Evolutionary conservation across 2,113 vertebrate species (phyloP).

Genomic region (Reinhardtius hippoglossoides): DNA sequence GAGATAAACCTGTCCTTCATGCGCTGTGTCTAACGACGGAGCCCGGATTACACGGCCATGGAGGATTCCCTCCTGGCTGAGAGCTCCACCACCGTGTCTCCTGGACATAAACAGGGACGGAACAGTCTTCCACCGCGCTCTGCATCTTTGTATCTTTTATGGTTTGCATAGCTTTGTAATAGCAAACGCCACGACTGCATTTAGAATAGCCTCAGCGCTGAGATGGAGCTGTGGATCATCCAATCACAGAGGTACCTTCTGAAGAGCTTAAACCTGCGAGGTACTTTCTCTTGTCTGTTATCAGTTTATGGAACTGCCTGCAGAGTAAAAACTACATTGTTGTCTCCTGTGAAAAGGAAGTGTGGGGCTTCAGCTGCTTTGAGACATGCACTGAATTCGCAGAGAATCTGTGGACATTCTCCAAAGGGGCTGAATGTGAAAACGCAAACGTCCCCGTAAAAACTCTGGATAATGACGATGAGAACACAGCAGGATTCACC

Average conservation of each 20-base stretch:
- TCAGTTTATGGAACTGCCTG: conserved; percentile 48
- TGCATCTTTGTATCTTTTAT: conserved; percentile 59
- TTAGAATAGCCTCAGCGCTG: conserved; percentile 23
- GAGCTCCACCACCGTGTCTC: conserved; percentile 44
- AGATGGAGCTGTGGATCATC: conserved; percentile 38
- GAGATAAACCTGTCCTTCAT: conserved; percentile 76
- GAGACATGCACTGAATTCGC: background rate
- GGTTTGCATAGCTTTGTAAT: conserved; percentile 59
- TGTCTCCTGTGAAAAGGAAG: conserved; percentile 9
- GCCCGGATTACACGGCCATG: conserved; percentile 69
- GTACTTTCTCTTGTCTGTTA: conserved; percentile 18
- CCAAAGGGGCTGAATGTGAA: too few species aligned
- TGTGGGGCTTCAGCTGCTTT: background rate
- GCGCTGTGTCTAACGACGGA: conserved; percentile 60
- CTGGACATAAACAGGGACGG: conserved; percentile 66
- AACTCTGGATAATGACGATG: too few species aligned
- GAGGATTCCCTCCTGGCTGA: conserved; percentile 64
- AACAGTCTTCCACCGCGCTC: conserved; percentile 52
- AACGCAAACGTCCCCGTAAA: too few species aligned
- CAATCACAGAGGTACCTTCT: conserved; percentile 28
- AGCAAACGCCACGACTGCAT: conserved; percentile 35
- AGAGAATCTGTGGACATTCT: too few species aligned
- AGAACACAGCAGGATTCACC: too few species aligned
- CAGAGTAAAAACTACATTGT: conserved; percentile 24
- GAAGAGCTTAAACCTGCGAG: conserved; percentile 35